phyloP scores from a whole-genome alignment of 92 coral and sea anemone genomes.

The Blastomussa wellsi region DNA sequence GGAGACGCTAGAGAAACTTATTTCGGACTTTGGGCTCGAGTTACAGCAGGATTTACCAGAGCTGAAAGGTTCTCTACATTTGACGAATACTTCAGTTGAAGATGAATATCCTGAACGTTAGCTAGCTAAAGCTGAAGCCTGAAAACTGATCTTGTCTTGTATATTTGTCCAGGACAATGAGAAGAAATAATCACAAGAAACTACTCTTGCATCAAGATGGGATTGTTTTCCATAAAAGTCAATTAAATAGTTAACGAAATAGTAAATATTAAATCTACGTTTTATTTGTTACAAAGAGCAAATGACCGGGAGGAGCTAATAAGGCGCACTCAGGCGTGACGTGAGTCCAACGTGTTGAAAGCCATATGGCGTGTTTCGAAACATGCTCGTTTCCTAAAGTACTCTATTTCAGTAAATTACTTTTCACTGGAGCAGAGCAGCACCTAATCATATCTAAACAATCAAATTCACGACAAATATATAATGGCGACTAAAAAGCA shows the following conservation, averaged over 20 bases:
- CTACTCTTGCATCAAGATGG: neutral
- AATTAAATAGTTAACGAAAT: conserved; percentile 19
- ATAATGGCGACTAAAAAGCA: neutral
- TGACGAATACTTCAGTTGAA: conserved; percentile 23
- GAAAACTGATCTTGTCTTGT: neutral
- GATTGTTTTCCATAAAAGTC: conserved; percentile 1
- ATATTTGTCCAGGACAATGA: neutral
- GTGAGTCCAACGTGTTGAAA: conserved; percentile 39
- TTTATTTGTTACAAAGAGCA: neutral
- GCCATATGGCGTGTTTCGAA: conserved; percentile 19
- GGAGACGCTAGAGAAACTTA: conserved; percentile 52
- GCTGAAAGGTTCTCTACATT: conserved; percentile 56
- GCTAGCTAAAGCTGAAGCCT: neutral
- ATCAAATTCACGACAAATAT: neutral
- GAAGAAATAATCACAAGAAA: neutral
- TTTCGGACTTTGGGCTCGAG: conserved; percentile 61
- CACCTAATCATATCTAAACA: neutral
- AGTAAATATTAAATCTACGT: conserved; percentile 4
- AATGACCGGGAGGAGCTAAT: conserved; percentile 10
- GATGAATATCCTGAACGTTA: conserved; percentile 66
- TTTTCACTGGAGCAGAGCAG: neutral
- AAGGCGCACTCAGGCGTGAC: conserved; percentile 34
- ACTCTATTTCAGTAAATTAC: neutral
- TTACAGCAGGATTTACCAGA: conserved; percentile 69
- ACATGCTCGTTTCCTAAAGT: neutral